These are phyloP conservation scores for Eunapius fragilis DNA, from an alignment of 37 sponge, comb jelly and placozoan genomes.

Conservation along the genomic window DNA sequence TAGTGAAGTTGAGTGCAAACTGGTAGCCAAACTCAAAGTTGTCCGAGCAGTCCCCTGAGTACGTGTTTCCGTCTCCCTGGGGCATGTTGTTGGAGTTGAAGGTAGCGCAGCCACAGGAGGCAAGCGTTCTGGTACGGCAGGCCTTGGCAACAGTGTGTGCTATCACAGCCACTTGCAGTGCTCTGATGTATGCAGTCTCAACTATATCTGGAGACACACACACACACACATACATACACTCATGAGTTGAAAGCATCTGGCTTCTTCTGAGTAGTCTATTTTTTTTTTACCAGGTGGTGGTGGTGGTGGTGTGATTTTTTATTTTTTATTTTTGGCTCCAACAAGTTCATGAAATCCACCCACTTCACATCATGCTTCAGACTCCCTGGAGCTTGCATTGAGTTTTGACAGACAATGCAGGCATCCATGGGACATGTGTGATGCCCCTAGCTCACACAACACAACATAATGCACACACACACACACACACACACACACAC, in stretches of 20 bases:
- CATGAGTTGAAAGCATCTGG: too few relatives aligned
- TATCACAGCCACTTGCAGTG: slow-evolving; percentile 48
- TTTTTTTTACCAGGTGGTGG: too few relatives aligned
- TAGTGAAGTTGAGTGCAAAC: slow-evolving; percentile 26
- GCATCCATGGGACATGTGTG: too few relatives aligned
- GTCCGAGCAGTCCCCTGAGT: slow-evolving; percentile 14
- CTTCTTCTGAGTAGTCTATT: too few relatives aligned
- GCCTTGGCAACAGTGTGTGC: slow-evolving; percentile 51
- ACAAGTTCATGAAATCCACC: too few relatives aligned
- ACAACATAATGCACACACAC: too few relatives aligned
- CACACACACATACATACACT: background rate
- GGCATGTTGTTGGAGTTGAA: background rate
- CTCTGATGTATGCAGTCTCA: slow-evolving; percentile 39
- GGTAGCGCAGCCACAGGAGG: slow-evolving; percentile 12
- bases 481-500: too few relatives aligned
- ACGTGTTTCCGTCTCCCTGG: background rate
- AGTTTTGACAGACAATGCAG: too few relatives aligned
- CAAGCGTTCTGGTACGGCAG: background rate
- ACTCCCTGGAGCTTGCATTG: too few relatives aligned
- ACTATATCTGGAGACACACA: background rate
- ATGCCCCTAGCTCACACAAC: too few relatives aligned
- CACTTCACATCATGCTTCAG: too few relatives aligned
- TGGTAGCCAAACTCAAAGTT: slow-evolving; percentile 22
- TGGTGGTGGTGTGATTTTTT: background rate
- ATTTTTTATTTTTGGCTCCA: background rate